These are phyloP conservation scores for Xestoiulus laeticollis DNA, from an alignment of 2,888 invertebrate genomes.

Conservation along the genomic window DNA sequence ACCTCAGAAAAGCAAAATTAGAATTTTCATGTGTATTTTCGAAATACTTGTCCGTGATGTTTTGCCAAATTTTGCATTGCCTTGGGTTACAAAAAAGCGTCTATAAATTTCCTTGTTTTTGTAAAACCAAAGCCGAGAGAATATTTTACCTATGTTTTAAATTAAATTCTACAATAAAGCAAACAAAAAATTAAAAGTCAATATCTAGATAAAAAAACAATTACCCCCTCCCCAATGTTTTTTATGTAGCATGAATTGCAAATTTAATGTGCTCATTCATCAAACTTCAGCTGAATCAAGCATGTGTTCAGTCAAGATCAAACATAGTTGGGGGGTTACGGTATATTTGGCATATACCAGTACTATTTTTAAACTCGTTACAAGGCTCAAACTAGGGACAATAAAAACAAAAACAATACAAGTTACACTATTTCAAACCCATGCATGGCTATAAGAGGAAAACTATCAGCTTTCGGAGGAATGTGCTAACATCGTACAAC, in stretches of 20 bases:
- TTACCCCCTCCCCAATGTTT: not conserved
- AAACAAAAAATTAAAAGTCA: not conserved
- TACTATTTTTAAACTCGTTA: not conserved
- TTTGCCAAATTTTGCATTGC: conserved; percentile 21
- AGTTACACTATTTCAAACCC: not conserved
- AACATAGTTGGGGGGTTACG: conserved; percentile 23
- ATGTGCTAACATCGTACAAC: not conserved
- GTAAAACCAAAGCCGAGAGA: not conserved
- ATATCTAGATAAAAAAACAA: not conserved
- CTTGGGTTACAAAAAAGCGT: conserved; percentile 6
- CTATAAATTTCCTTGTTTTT: conserved; percentile 15
- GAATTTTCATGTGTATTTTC: not conserved
- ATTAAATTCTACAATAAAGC: not conserved
- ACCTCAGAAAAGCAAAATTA: not conserved
- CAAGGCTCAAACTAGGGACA: conserved; percentile 12
- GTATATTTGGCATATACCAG: conserved; percentile 1
- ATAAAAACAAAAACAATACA: conserved; percentile 25
- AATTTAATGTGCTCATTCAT: not conserved
- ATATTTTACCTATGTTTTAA: not conserved
- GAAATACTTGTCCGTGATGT: conserved; percentile 25
- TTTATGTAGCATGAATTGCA: not conserved
- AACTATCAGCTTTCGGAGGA: not conserved
- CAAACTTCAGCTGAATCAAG: not conserved
- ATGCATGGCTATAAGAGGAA: conserved; percentile 19
- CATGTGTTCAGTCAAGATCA: conserved; percentile 24